These are phyloP conservation scores for Cyprinus carpio DNA, from an alignment of 2,113 vertebrate species.

Conservation along the genomic window DNA sequence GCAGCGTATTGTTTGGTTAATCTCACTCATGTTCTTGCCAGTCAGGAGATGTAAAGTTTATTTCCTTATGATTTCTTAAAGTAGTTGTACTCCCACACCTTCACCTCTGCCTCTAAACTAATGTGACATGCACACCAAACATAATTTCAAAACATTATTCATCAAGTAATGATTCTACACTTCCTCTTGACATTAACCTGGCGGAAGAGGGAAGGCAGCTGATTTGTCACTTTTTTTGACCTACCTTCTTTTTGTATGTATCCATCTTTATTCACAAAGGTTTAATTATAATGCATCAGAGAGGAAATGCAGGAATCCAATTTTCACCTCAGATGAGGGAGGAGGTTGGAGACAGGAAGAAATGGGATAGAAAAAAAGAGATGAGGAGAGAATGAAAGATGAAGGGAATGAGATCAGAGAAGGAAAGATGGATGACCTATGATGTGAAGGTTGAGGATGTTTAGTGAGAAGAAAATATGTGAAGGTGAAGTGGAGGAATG, in stretches of 20 bases:
- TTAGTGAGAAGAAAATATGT: neutral
- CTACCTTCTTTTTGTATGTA: neutral
- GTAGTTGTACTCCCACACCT: slow-evolving; percentile 1
- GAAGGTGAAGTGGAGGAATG: neutral
- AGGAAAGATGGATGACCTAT: neutral
- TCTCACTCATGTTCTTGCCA: neutral
- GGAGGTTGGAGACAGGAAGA: neutral
- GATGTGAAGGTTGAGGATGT: slow-evolving; percentile 3
- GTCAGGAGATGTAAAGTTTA: neutral
- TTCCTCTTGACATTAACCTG: slow-evolving; percentile 37
- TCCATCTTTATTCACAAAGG: slow-evolving; percentile 20
- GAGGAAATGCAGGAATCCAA: slow-evolving; percentile 42
- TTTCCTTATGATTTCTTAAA: neutral
- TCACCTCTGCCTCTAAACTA: neutral
- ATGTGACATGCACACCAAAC: neutral
- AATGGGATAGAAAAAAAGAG: neutral
- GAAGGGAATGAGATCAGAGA: neutral
- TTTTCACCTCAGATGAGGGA: slow-evolving; percentile 39
- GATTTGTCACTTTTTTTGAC: slow-evolving; percentile 13
- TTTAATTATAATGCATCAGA: slow-evolving; percentile 41
- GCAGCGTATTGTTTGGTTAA: neutral
- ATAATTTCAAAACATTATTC: slow-evolving; percentile 37
- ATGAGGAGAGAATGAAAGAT: neutral
- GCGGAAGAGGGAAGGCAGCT: slow-evolving; percentile 18
- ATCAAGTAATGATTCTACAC: slow-evolving; percentile 33